A percentile compares a stretch with the other conserved stretches of the same genome.
These are phyloP conservation scores for Entomobrya proxima DNA, from an alignment of 2,888 invertebrate genomes.

Conservation along the genomic window DNA sequence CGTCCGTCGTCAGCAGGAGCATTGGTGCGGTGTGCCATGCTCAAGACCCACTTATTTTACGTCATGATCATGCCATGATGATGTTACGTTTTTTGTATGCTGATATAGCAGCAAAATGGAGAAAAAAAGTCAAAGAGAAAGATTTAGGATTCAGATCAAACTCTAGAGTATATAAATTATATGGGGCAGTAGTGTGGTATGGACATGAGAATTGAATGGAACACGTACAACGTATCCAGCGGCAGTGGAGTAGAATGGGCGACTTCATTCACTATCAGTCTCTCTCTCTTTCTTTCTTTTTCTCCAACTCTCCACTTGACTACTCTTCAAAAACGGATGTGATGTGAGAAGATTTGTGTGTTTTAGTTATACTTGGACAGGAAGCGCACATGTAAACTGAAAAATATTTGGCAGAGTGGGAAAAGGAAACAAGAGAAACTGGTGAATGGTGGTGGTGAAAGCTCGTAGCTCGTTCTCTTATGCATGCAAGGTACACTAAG, in stretches of 20 bases:
- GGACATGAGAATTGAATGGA: neutral
- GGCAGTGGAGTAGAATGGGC: neutral
- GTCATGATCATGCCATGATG: slow-evolving; percentile 24
- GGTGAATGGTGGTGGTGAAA: slow-evolving; percentile 33
- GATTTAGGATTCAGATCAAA: slow-evolving; percentile 38
- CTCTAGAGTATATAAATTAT: slow-evolving; percentile 26
- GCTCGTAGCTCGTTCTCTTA: slow-evolving; percentile 32
- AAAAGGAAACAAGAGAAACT: neutral
- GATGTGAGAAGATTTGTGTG: slow-evolving; percentile 50
- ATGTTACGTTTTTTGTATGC: neutral
- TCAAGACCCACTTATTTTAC: slow-evolving; percentile 52
- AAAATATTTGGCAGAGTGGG: neutral
- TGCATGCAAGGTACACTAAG: slow-evolving; percentile 5
- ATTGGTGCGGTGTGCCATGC: slow-evolving; percentile 16
- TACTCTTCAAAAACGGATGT: slow-evolving; percentile 48
- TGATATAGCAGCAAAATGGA: neutral
- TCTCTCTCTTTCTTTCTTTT: neutral
- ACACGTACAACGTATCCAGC: too few species aligned
- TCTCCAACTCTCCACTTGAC: slow-evolving; percentile 3
- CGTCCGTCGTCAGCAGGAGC: slow-evolving; percentile 24
- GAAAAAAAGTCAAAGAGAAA: neutral
- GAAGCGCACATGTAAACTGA: slow-evolving; percentile 14
- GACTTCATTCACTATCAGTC: slow-evolving; percentile 7
- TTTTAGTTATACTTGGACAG: slow-evolving; percentile 22
- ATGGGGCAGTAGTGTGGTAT: neutral